Conservation (phyloP, 2,797 vertebrate genomes). For the Sparus aurata region DNA sequence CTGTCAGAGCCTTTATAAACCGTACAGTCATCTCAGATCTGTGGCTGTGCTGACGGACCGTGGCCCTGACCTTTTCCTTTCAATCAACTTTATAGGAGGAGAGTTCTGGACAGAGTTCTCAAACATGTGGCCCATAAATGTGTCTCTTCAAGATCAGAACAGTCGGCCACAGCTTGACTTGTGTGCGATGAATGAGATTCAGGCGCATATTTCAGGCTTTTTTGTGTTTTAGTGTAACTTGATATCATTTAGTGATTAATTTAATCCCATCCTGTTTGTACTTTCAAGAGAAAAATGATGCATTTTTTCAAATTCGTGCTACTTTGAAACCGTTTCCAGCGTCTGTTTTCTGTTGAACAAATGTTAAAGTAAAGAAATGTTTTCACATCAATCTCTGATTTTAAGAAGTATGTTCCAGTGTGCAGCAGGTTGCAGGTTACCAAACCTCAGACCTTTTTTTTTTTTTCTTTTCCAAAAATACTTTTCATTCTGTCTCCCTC, state of each 20-base stretch:
- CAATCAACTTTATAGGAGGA: conserved; percentile 38
- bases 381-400: conserved; percentile 3
- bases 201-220: not conserved
- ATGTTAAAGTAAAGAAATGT: not conserved
- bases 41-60: not conserved
- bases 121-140: conserved; percentile 28
- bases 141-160: conserved; percentile 14
- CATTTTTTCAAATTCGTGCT: not conserved
- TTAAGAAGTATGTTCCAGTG: not conserved
- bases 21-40: conserved; percentile 1
- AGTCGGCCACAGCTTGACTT: conserved; percentile 1
- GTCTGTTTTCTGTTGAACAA: not conserved
- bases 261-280: not conserved
- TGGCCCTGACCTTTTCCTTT: conserved; percentile 23
- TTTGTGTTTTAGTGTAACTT: not conserved
- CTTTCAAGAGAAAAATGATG: not conserved
- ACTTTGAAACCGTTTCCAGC: not conserved
- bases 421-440: conserved; percentile 19
- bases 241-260: not conserved
- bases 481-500: conserved; percentile 39
- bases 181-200: not conserved
- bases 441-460: not conserved
- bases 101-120: conserved; percentile 4
- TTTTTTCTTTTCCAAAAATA: conserved; percentile 2
- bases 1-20: conserved; percentile 5